phyloP scores from a whole-genome alignment of 2,797 vertebrate genomes.

The Pitangus sulphuratus region DNA sequence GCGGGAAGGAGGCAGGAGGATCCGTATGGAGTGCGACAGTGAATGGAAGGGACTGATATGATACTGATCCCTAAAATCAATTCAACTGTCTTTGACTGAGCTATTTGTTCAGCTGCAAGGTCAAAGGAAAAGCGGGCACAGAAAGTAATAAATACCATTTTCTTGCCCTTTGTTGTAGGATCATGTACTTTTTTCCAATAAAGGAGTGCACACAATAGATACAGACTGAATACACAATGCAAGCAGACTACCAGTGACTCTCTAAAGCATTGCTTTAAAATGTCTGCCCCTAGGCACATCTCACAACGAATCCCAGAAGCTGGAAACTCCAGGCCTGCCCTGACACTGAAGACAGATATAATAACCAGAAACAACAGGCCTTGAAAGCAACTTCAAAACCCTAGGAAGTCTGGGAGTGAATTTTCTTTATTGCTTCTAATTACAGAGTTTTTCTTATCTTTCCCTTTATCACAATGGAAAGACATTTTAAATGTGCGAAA shows the following conservation, averaged over 20 bases:
- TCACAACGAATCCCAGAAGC: neutral
- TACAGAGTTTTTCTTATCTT: conserved; percentile 8
- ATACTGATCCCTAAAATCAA: neutral
- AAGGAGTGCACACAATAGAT: neutral
- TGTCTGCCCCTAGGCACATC: neutral
- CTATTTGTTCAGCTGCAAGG: conserved; percentile 1
- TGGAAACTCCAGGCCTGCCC: conserved; percentile 6
- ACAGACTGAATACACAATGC: neutral
- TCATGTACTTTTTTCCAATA: neutral
- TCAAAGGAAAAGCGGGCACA: neutral
- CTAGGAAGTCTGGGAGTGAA: neutral
- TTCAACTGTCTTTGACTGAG: neutral
- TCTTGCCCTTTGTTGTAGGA: neutral
- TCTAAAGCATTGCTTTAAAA: neutral
- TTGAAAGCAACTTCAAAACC: conserved; percentile 23
- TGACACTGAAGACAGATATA: neutral
- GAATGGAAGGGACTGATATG: neutral
- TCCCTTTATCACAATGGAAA: neutral
- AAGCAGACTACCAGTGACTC: neutral
- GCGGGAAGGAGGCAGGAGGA: neutral
- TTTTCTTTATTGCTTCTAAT: neutral
- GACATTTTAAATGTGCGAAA: neutral
- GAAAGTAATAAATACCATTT: neutral
- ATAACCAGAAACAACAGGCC: conserved; percentile 1
- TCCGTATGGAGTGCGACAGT: neutral